Base-by-base conservation (phyloP, 2,113 vertebrate species). In the Strix aluco region DNA sequence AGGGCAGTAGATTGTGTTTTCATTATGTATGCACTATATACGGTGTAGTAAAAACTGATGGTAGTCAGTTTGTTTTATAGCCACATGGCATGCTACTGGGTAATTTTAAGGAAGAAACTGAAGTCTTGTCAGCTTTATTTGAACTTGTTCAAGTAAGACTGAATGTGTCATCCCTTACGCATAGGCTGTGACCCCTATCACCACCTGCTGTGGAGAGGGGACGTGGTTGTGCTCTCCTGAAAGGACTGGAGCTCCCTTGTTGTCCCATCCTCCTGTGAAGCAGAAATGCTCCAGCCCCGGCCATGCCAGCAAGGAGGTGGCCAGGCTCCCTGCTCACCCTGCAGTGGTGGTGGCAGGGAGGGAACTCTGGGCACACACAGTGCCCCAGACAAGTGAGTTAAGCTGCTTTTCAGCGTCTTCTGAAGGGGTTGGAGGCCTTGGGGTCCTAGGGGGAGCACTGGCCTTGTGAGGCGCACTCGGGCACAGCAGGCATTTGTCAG, bases 1-100 rank as follows among this genome's bases (percentile, higher is more conserved):
- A 34, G 73, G 66, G 54, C 47, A 88, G 71, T 61, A 82, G 55
- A 69, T 27, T 55, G 32, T 88, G 47, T 58, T 94, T 96, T 91
- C 58, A 51, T 92, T 93, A 80, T 77, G 38, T 54, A 63, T 71
- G 69, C 25, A 13, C 44, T 88, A 23, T 44, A 55, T 62, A 32
- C 0, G 1, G 8, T 34, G 26, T 49, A 69, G 71, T 80, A 72
- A 93, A 86, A 46, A 79, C 40, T 42, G 32, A 30, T 61, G 46
- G 44, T 62, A 80, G 58, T 47, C 57, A 16, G 44, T 67, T 38
- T 61, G 47, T 30, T 93, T 90, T 69, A 49, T 46, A 61, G 62
- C 62, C 30, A 63, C 1, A 0, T 52, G 27, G 18, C 25, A 16
- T n/a, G 20, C 5, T 23, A 44, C 61, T 65, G 32, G 13, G 23